These are phyloP conservation scores for Caiman crocodilus DNA, from an alignment of 2,797 vertebrate species.

Conservation along the genomic window DNA sequence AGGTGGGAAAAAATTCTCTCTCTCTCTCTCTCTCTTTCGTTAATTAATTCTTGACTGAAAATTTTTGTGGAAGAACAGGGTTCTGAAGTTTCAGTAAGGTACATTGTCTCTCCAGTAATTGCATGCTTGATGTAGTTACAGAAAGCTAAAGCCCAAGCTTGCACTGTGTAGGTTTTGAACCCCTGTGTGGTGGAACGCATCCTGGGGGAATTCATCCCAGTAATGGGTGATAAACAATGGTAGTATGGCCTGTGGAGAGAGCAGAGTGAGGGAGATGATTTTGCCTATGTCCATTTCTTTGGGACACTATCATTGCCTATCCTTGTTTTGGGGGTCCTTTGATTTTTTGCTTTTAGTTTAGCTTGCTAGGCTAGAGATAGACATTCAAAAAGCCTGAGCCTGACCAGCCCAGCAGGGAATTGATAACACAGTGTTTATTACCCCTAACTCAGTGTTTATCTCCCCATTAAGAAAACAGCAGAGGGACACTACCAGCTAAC, in stretches of 20 bases:
- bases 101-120: neutral
- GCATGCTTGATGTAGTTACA: rapidly evolving
- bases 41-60: conserved; percentile 13
- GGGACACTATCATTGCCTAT: neutral
- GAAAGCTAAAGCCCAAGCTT: neutral
- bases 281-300: neutral
- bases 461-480: too few species aligned
- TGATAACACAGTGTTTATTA: too few species aligned
- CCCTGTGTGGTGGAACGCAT: neutral
- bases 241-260: neutral
- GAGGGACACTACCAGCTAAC: too few species aligned
- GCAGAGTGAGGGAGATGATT: neutral
- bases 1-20: neutral
- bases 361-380: too few species aligned
- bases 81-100: neutral
- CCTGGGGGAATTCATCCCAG: neutral
- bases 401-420: too few species aligned
- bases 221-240: rapidly evolving
- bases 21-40: neutral
- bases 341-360: neutral
- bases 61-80: neutral
- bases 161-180: neutral
- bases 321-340: neutral
- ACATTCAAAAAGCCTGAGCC: too few species aligned
- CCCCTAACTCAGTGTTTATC: too few species aligned